Base-by-base conservation (phyloP, 1,140 invertebrate species). In the Phocides pigmalion region DNA sequence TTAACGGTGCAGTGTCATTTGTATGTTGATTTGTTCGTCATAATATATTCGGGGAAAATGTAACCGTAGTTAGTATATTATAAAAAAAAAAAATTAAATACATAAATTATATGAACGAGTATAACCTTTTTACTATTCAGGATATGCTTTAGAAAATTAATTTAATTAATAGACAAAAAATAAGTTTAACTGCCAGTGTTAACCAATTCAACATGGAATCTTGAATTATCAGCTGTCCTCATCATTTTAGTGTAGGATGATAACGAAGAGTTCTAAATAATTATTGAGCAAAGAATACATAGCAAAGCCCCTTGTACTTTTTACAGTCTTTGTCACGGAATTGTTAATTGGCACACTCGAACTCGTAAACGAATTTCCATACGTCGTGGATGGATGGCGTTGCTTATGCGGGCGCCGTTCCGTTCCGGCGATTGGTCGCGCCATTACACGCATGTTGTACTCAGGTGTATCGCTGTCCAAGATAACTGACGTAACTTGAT, bases 341-440 rank as follows among this genome's bases (percentile, higher is more conserved):
- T 12, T n/a, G 32, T 11, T n/a, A 11, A 37, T 5, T 19, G 1
- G 28, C 17, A 20, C n/a, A 0, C 8, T 37, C n/a, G n/a, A n/a
- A n/a, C n/a, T 19, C 28, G 51, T 54, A 14, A 16, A 54, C 37
- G 19, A 54, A 41, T 54, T 54, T 41, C 11, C 22, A 58, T 32
- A 12, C 61, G 70, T 75, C 72, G 64, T 78, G 67, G 56, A 62
- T 53, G 62, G 63, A 22, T 50, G 64, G 39, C 64, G 64, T 70
- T 39, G 50, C 17, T 51, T 51, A 14, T 53, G 32, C 75, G 72
- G 74, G 70, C 62, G 64, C 62, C 49, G 66, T 63, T 66, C 68
- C 65, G 75, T 77, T 72, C 74, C 72, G 68, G 19, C 49, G 66
- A 77, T 72, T 72, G 67, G 65, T 39, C 68, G 42, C 74, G 72